Base-by-base conservation (phyloP, 2,797 vertebrate genomes). In the Sebastes variabilis region DNA sequence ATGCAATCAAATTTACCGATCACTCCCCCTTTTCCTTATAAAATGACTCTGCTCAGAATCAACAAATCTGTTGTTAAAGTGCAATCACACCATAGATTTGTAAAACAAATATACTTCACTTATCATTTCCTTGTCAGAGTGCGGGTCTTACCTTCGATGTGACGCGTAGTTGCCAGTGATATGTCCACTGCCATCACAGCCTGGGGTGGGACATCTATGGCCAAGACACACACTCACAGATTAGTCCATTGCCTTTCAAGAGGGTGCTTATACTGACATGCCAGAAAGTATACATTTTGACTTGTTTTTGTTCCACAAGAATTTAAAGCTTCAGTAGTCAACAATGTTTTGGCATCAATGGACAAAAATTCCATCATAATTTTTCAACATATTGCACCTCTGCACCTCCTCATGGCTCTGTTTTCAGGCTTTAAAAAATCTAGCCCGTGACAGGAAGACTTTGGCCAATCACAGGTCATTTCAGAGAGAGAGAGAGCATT, bases 91-190 rank as follows among this genome's bases (percentile, higher is more conserved):
- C 34, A 66, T 6, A 29, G 54, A 62, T 49, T 42, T 18, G 6
- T 24, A 55, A 32, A 54, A 10, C 2, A 34, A 27, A 65, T 7
- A 81, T 6, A 67, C 25, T 52, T 64, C 0, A 5, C 29, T 76
- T 11, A 27, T 54, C 20, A 38, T 59, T 20, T 59, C 55, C 10
- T 6, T 22, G 30, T 52, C 20, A 62, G 29, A 46, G 22, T 13
- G 27, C 25, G 34, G 67, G 42, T 80, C 93, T 87, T 91, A 99
- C 98, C 98, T 99, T 95, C 98, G 97, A 92, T 99, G 98, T 82
- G 98, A 99, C 84, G 98, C 98, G 92, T 99, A 99, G 95, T 99
- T 99, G 85, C 98, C 98, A 12, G 98, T 99, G 91, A 99, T 99
- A 94, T 99, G 98, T 95, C 98, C 98, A 1, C 98, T 99, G 92